These are phyloP conservation scores for Branchipolynoe longqiensis DNA, from an alignment of 2,888 invertebrate species.

Conservation along the genomic window DNA sequence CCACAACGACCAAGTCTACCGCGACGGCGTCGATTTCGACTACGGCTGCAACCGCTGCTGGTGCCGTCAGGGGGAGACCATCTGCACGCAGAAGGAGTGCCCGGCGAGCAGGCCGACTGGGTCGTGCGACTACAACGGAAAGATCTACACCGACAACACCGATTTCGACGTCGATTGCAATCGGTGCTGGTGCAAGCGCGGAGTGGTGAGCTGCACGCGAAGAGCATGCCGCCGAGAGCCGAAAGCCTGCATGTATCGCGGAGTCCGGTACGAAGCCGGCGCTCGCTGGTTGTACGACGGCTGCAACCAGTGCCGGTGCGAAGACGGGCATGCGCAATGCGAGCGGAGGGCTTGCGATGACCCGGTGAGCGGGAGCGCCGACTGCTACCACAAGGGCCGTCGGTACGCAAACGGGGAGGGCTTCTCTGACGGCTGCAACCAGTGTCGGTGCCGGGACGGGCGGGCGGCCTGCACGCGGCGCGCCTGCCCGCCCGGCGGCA, in stretches of 20 bases:
- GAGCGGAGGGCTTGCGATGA: background rate
- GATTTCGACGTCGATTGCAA: conserved; percentile 20
- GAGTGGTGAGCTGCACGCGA: background rate
- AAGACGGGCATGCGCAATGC: background rate
- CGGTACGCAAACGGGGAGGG: background rate
- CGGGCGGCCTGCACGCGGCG: background rate
- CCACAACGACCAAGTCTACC: background rate
- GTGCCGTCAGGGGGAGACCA: background rate
- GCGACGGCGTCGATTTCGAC: background rate
- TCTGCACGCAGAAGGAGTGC: background rate
- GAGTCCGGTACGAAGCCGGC: background rate
- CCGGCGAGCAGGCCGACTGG: background rate
- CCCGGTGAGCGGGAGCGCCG: no score
- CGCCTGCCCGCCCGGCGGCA: background rate
- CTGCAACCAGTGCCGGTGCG: background rate
- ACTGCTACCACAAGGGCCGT: background rate
- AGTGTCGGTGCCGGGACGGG: background rate
- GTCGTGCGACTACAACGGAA: background rate
- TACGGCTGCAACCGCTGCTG: background rate
- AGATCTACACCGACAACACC: conserved; percentile 2
- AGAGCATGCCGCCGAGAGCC: background rate
- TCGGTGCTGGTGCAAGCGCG: conserved; percentile 9
- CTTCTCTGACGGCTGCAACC: background rate
- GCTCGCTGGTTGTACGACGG: background rate
- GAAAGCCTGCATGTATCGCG: background rate